These are phyloP conservation scores for Caenorhabditis zanzibari DNA, from an alignment of 2,888 invertebrate genomes.

Conservation along the genomic window DNA sequence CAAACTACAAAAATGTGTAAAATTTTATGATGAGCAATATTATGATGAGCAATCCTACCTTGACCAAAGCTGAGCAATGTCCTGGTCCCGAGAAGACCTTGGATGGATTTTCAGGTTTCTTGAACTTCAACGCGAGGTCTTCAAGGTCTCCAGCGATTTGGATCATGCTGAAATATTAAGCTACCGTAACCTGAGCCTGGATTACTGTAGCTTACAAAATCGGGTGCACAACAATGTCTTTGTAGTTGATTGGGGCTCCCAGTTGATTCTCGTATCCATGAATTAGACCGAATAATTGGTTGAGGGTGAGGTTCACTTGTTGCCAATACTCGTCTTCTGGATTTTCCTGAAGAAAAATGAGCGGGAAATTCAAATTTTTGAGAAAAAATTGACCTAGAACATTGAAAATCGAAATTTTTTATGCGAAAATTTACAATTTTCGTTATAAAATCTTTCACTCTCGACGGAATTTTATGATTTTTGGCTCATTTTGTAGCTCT, in stretches of 20 bases:
- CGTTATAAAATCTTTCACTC: no score
- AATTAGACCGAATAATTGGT: slow-evolving; percentile 74
- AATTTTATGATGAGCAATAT: no score
- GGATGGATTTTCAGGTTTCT: slow-evolving; percentile 79
- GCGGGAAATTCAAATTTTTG: no score
- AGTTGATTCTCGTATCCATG: slow-evolving; percentile 72
- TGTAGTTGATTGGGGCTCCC: slow-evolving; percentile 55
- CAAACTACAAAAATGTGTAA: no score
- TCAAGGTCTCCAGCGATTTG: slow-evolving; percentile 82
- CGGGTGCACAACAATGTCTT: slow-evolving; percentile 75
- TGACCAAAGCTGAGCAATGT: slow-evolving; percentile 82
- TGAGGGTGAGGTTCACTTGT: slow-evolving; percentile 74
- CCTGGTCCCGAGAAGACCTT: slow-evolving; percentile 69
- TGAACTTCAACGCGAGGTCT: slow-evolving; percentile 81
- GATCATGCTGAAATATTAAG: slow-evolving; percentile 74
- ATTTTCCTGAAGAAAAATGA: slow-evolving; percentile 41
- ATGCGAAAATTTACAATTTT: background rate
- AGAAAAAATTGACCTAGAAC: background rate
- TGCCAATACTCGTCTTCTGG: slow-evolving; percentile 81
- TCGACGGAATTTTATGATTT: background rate
- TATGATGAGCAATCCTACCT: slow-evolving; percentile 51
- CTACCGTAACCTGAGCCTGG: no score
- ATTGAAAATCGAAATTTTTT: background rate
- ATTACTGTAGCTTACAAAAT: slow-evolving; percentile 80
- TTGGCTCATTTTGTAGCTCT: background rate